Percentiles rank a stretch among this genome's conserved stretches.
These are phyloP conservation scores for Chaetorhynchus papuensis DNA, from an alignment of 2,113 vertebrate genomes.

Conservation along the genomic window DNA sequence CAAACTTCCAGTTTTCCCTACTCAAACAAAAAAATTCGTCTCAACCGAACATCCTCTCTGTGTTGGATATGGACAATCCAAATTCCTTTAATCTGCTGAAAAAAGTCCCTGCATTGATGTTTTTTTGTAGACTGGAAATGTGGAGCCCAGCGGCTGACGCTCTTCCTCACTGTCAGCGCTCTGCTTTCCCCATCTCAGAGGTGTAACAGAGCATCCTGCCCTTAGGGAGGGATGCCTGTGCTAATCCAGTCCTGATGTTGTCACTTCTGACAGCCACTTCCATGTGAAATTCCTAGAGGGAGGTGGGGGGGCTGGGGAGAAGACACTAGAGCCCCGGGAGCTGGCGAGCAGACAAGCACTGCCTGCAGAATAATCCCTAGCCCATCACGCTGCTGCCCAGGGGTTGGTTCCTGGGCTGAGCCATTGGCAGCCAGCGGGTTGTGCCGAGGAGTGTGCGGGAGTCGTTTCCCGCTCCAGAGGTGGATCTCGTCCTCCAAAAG, in stretches of 20 bases:
- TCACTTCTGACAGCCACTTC: conserved; percentile 14
- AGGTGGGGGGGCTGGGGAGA: neutral
- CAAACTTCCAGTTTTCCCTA: neutral
- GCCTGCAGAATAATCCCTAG: neutral
- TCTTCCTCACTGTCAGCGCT: fast-evolving
- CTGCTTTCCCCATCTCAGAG: neutral
- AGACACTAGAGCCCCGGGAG: neutral
- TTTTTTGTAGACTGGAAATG: neutral
- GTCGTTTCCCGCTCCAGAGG: fast-evolving
- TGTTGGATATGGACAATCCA: fast-evolving
- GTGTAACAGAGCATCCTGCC: neutral
- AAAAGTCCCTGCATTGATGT: neutral
- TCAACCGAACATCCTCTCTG: neutral
- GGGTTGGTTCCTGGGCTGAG: neutral
- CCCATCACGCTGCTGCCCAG: neutral
- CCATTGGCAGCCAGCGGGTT: neutral
- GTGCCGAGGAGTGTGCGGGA: fast-evolving
- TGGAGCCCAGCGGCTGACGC: neutral
- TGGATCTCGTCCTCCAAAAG: neutral
- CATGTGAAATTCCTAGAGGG: conserved; percentile 1
- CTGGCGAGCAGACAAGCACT: neutral
- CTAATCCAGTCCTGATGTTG: neutral
- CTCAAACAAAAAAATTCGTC: neutral
- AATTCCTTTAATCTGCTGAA: neutral
- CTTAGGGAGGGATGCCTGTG: neutral